Conservation (phyloP, 2,888 invertebrate genomes). For the Ptychoptera albimana region DNA sequence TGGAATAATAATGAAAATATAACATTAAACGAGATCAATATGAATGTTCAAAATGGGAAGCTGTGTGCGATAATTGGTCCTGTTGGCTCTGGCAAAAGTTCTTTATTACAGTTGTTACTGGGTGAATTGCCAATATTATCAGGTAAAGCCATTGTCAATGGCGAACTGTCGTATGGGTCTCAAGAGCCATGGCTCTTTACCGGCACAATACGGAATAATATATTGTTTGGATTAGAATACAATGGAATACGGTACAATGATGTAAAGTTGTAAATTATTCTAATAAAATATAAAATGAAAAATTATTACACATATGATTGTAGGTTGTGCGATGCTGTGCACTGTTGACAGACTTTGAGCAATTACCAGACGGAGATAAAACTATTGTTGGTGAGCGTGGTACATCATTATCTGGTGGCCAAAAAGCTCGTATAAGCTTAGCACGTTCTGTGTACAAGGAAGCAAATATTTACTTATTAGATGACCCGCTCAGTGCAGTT, state of each 20-base stretch:
- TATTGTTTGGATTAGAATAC: constrained; percentile 52
- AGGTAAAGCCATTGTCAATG: constrained; percentile 36
- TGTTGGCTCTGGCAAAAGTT: constrained; percentile 63
- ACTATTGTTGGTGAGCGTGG: constrained; percentile 67
- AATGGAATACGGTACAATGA: constrained; percentile 43
- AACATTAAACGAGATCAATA: constrained; percentile 33
- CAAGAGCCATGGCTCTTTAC: constrained; percentile 56
- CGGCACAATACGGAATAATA: constrained; percentile 51
- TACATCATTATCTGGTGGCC: constrained; percentile 69
- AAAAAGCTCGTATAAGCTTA: constrained; percentile 71
- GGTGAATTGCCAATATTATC: constrained; percentile 38
- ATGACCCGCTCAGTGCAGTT: constrained; percentile 67
- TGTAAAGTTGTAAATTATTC: constrained; percentile 14
- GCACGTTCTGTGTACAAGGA: constrained; percentile 57
- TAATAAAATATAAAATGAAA: too few relatives aligned
- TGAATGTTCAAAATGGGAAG: constrained; percentile 36
- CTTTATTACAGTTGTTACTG: constrained; percentile 39
- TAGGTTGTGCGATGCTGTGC: constrained; percentile 24
- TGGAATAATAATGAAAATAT: neutral
- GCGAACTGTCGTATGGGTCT: constrained; percentile 41
- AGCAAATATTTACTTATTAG: constrained; percentile 58
- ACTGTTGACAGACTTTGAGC: constrained; percentile 25
- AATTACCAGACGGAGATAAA: constrained; percentile 40
- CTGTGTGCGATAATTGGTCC: constrained; percentile 62
- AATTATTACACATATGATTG: constrained; percentile 36